Percentiles rank a stretch among this genome's conserved stretches.
Evolutionary conservation across 35 echinoderm and acorn worm species (phyloP).

Genomic region (Lytechinus pictus): DNA sequence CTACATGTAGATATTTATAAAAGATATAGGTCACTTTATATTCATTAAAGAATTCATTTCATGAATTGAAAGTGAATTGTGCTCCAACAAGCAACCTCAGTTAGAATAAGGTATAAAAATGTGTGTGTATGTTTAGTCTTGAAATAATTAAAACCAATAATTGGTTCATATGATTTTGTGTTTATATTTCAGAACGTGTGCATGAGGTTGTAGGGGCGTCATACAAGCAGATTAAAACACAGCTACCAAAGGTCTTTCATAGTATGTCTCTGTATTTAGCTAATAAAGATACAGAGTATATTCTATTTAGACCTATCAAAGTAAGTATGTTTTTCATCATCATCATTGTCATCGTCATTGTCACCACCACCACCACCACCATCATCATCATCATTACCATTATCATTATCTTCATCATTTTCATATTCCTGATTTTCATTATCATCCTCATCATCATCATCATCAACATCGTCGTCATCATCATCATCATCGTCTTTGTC

Average conservation of each 20-base stretch:
- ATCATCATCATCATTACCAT: neutral
- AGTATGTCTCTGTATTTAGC: conserved; percentile 92
- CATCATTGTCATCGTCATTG: neutral
- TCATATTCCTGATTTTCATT: neutral
- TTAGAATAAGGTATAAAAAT: too few species aligned
- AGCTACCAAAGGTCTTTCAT: conserved; percentile 70
- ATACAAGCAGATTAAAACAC: conserved; percentile 88
- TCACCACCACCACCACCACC: neutral
- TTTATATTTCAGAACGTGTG: conserved; percentile 73
- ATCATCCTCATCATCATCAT: neutral
- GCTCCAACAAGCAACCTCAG: too few species aligned
- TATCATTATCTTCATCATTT: neutral
- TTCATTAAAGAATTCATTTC: too few species aligned
- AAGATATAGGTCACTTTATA: too few species aligned
- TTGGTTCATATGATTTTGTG: neutral
- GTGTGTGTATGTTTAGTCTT: too few species aligned
- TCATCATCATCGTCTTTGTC: neutral
- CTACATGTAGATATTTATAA: too few species aligned
- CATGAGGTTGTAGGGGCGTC: conserved; percentile 80
- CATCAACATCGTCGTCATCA: neutral
- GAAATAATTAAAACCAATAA: too few species aligned
- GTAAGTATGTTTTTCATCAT: conserved; percentile 42
- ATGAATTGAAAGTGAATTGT: too few species aligned
- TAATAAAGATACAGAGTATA: conserved; percentile 98
- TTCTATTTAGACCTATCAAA: conserved; percentile 94